Conservation (phyloP, 2,888 invertebrate genomes). For the Scrobipalpa costella region DNA sequence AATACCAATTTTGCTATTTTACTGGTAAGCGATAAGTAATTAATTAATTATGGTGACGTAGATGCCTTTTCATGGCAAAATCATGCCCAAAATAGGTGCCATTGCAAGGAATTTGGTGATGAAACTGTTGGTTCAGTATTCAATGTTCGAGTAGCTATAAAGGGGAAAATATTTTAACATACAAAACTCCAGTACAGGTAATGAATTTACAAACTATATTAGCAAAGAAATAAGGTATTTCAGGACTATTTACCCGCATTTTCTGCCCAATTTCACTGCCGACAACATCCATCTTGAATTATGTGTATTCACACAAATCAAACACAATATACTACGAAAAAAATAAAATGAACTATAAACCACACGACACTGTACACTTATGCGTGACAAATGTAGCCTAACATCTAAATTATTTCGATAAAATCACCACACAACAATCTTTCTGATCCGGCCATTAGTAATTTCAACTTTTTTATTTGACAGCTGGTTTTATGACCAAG, state of each 20-base stretch:
- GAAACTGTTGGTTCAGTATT: too few relatives aligned
- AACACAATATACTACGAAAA: not conserved
- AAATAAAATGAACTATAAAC: not conserved
- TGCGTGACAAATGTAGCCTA: not conserved
- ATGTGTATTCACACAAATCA: constrained; percentile 23
- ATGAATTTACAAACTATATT: not conserved
- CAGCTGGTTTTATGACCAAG: not conserved
- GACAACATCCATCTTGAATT: constrained; percentile 85
- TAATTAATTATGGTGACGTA: too few relatives aligned
- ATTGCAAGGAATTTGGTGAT: too few relatives aligned
- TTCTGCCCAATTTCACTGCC: constrained; percentile 93
- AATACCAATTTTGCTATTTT: not conserved
- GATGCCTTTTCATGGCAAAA: too few relatives aligned
- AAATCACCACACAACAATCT: constrained; percentile 1
- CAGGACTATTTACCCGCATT: constrained; percentile 85
- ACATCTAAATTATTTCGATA: not conserved
- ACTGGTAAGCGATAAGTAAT: not conserved
- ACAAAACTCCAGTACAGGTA: not conserved
- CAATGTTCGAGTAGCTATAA: too few relatives aligned
- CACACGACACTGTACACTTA: not conserved
- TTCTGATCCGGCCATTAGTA: not conserved
- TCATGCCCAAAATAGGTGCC: too few relatives aligned
- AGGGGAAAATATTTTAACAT: too few relatives aligned
- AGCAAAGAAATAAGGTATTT: not conserved
- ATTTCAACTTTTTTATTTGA: not conserved